A percentile compares a stretch with the other conserved stretches of the same genome.
Evolutionary conservation across 2,797 vertebrate genomes (phyloP).

Genomic region (Peromyscus melanophrys): DNA sequence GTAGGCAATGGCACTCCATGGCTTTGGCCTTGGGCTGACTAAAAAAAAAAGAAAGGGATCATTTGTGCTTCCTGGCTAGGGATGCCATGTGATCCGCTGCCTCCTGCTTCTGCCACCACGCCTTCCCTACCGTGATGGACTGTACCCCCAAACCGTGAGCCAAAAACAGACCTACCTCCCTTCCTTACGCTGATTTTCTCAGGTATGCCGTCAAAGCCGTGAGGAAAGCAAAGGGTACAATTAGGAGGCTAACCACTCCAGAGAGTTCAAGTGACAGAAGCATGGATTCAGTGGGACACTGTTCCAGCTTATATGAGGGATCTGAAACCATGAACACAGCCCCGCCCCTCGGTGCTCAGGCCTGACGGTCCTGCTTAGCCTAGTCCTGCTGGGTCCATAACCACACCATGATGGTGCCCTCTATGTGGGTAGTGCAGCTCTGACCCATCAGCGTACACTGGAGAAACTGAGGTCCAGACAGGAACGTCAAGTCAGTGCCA

Average conservation of each 20-base stretch:
- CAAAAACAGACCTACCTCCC: not conserved
- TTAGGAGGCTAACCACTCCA: no score
- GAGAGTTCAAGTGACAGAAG: not conserved
- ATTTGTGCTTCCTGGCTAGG: not conserved
- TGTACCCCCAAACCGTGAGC: no score
- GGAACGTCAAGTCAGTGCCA: not conserved
- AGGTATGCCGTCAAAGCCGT: not conserved
- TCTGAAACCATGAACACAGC: not conserved
- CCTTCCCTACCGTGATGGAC: not conserved
- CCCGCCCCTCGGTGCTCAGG: not conserved
- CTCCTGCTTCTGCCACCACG: not conserved
- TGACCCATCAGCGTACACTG: no score
- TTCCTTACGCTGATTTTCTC: no score
- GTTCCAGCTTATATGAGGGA: not conserved
- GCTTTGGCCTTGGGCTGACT: not conserved
- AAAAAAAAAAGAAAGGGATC: not conserved
- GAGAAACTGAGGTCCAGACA: not conserved
- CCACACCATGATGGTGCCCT: no score
- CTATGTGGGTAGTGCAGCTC: fast-evolving
- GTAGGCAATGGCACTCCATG: not conserved
- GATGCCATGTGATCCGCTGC: not conserved
- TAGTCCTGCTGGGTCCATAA: not conserved
- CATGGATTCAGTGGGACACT: fast-evolving
- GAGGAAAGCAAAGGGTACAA: not conserved
- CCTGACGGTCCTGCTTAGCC: not conserved